A percentile compares a stretch with the other conserved stretches of the same genome.
Evolutionary conservation across 2,797 vertebrate genomes (phyloP).

Genomic region (Pipistrellus pipistrellus): DNA sequence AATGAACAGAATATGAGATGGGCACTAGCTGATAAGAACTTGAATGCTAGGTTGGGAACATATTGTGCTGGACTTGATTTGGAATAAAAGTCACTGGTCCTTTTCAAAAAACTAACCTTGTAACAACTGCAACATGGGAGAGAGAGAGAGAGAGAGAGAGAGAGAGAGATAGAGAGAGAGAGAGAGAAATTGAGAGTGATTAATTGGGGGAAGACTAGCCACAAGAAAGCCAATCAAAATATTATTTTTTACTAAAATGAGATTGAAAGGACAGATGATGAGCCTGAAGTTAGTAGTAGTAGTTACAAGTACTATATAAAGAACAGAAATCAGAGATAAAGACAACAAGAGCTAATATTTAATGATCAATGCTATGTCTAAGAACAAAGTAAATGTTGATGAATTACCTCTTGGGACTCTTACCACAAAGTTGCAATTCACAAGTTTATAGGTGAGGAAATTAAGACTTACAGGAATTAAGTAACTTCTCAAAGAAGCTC

Average conservation of each 20-base stretch:
- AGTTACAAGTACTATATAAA: background rate
- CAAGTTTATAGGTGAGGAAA: background rate
- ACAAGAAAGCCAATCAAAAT: background rate
- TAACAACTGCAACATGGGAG: background rate
- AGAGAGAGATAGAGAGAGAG: background rate
- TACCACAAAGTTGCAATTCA: background rate
- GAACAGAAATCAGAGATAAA: background rate
- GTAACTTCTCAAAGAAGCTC: background rate
- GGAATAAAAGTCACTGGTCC: constrained; percentile 25
- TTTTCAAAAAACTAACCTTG: constrained; percentile 42
- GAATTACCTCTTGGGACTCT: background rate
- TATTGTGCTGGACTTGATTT: constrained; percentile 25
- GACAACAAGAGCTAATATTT: background rate
- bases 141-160: background rate
- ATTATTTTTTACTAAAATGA: constrained; percentile 14
- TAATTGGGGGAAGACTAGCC: background rate
- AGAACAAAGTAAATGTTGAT: background rate
- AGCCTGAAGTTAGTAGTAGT: background rate
- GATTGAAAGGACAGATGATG: background rate
- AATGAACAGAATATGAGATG: background rate
- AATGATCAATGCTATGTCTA: background rate
- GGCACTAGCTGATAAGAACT: background rate
- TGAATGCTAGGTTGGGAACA: constrained; percentile 35
- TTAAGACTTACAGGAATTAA: background rate
- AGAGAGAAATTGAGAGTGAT: too few species aligned